Evolutionary conservation across 2,113 vertebrate species (phyloP), one percentile per base, ranked within the genome.

Genomic region (Chlamydotis undulata): DNA sequence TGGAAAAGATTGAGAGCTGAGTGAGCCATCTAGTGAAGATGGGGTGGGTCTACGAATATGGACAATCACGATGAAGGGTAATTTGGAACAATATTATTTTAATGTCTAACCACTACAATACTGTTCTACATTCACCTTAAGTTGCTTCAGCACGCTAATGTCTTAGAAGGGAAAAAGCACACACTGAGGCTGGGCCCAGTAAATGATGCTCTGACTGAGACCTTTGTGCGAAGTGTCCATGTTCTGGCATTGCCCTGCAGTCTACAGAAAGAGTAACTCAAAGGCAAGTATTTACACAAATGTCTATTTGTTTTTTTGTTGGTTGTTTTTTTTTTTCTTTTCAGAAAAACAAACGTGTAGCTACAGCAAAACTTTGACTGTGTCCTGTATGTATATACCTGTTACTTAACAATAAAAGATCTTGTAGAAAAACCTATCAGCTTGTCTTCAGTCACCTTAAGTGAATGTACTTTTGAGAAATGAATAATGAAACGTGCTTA

Each of bases 381-480:
- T 87, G 61, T 69, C 31, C 14, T 63, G 16, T 21, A 13, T 25
- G 12, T 60, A 57, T 71, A 35, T 85, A 81, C 70, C 70, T 78
- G 61, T 50, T 97, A 91, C 26, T 73, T 92, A 81, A 90, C 69
- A 93, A 94, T 67, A 90, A 90, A 96, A 92, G 47, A 73, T 26
- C 3, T 13, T 14, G 49, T 26, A 84, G 77, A 83, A 95, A 96
- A 95, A 95, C 39, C 59, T 67, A 90, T 64, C 89, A 91, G 29
- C 19, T 90, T 91, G 73, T 71, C 56, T 93, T 92, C 60, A 67
- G 64, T 75, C 89, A 96, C 77, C 73, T 95, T 67, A 94, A 37
- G 70, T 84, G 84, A 96, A 97, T 91, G 94, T 95, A 70, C 59
- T 86, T 96, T 73, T 91, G 61, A 89, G 89, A 94, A 89, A 64